Evolutionary conservation across 2,113 vertebrate genomes (phyloP).

Genomic region (Petroica traversi): DNA sequence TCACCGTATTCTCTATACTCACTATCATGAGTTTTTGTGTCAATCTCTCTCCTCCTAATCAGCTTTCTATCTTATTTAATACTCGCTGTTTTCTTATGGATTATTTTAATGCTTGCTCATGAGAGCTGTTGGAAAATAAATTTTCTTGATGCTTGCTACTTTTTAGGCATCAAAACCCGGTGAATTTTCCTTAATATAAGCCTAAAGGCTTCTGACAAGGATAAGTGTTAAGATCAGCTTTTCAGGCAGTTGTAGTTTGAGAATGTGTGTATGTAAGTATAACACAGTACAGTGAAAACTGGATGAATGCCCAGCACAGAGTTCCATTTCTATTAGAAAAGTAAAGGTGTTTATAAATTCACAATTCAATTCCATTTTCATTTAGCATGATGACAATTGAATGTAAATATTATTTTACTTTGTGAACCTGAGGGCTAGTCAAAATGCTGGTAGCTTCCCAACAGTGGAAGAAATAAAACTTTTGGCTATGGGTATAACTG

Average conservation of each 20-base stretch:
- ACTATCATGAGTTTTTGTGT: background rate
- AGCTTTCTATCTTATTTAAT: background rate
- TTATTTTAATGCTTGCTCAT: constrained; percentile 14
- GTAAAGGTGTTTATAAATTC: constrained; percentile 18
- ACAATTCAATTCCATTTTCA: constrained; percentile 4
- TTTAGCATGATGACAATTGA: background rate
- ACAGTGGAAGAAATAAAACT: background rate
- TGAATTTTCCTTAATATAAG: constrained; percentile 12
- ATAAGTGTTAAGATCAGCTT: constrained; percentile 10
- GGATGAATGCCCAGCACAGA: background rate
- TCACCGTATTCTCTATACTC: background rate
- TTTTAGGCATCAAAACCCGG: background rate
- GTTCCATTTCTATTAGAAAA: background rate
- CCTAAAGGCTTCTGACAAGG: constrained; percentile 1
- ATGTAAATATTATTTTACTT: constrained; percentile 20
- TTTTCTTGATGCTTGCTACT: background rate
- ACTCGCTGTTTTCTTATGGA: background rate
- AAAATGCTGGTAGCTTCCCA: background rate
- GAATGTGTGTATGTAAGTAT: background rate
- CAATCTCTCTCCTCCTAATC: background rate
- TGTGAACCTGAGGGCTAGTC: background rate
- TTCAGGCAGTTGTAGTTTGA: background rate
- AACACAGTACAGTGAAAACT: background rate
- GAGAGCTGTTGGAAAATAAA: background rate
- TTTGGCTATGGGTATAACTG: background rate